A percentile compares a stretch with the other conserved stretches of the same genome.
Conservation (phyloP, 53 echinoderm and acorn worm genomes). For the Mesocentrotus franciscanus region DNA sequence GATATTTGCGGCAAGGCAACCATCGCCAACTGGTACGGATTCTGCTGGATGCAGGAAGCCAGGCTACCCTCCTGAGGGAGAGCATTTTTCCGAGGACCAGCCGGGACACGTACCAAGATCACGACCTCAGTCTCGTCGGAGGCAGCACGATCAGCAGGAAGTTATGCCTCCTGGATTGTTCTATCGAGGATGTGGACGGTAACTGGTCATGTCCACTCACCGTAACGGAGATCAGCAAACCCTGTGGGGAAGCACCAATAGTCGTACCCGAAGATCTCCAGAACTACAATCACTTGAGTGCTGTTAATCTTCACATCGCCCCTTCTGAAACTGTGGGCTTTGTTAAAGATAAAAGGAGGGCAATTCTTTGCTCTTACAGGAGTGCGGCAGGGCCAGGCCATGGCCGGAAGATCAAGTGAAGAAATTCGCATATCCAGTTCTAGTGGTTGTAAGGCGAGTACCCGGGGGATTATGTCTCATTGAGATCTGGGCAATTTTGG, state of each 20-base stretch:
- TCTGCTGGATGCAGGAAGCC: slow-evolving; percentile 81
- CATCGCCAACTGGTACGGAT: slow-evolving; percentile 70
- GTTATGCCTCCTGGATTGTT: slow-evolving; percentile 74
- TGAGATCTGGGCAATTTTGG: no score
- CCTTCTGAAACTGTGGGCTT: slow-evolving; percentile 73
- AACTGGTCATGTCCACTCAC: slow-evolving; percentile 77
- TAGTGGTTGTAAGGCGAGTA: no score
- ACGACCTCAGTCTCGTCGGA: slow-evolving; percentile 80
- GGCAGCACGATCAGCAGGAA: slow-evolving; percentile 73
- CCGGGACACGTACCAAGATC: slow-evolving; percentile 75
- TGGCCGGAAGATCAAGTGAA: no score
- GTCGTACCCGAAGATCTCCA: slow-evolving; percentile 69
- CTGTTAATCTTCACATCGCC: slow-evolving; percentile 61
- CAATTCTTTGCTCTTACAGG: no score
- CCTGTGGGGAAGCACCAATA: slow-evolving; percentile 75
- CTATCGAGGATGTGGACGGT: slow-evolving; percentile 71
- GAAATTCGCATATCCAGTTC: no score
- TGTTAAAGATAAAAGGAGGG: no score
- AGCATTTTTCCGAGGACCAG: slow-evolving; percentile 71
- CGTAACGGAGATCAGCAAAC: slow-evolving; percentile 76
- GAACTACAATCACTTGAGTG: slow-evolving; percentile 66
- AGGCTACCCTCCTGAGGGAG: slow-evolving; percentile 77
- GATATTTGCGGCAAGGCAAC: slow-evolving; percentile 72
- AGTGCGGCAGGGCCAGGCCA: no score
- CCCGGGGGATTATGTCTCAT: no score